Base-by-base conservation (phyloP, 2,797 vertebrate genomes). In the Sebastes matsubarae region DNA sequence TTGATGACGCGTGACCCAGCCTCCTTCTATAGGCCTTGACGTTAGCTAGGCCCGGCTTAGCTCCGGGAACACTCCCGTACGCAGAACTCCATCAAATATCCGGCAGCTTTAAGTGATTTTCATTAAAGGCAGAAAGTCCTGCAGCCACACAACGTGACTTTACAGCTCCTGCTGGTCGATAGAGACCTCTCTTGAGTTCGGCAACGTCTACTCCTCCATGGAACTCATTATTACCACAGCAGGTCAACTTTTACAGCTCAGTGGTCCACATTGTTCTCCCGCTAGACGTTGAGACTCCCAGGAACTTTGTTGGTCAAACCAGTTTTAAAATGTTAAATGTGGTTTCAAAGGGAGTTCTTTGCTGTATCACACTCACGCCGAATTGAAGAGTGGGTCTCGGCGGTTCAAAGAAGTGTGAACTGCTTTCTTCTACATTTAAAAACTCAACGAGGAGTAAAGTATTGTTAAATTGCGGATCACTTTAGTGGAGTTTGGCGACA, bases 21-120 rank as follows among this genome's bases (percentile, higher is more conserved):
- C 36, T 38, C 36, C 36, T 38, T 38, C 36, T 14, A 38, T 38
- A 38, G 36, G 36, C 36, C 13, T 38, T 38, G 36, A 38, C 36
- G 36, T 38, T 38, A 38, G 13, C 88, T 81, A 90, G 92, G 91
- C 92, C 92, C 72, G 61, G 79, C 52, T 78, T 46, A 75, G 77
- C 82, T 66, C 50, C 65, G 67, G 75, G 50, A 8, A 64, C 75
- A 52, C 65, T 57, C 34, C 34, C 22, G 25, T 7, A 29, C 14
- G 58, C 27, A 60, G 68, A 80, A 87, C 75, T 68, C 2, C 75
- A 5, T 75, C 7, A 24, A 12, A 60, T 30, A 71, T 76, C 20
- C 4, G 3, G 4, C n/a, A 22, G 12, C 24, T 85, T 88, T 4
- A 42, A 30, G 8, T 3, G 1, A 11, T 70, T 59, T 34, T 50